Evolutionary conservation across 2,888 invertebrate genomes (phyloP).

Genomic region (Cephus spinipes): DNA sequence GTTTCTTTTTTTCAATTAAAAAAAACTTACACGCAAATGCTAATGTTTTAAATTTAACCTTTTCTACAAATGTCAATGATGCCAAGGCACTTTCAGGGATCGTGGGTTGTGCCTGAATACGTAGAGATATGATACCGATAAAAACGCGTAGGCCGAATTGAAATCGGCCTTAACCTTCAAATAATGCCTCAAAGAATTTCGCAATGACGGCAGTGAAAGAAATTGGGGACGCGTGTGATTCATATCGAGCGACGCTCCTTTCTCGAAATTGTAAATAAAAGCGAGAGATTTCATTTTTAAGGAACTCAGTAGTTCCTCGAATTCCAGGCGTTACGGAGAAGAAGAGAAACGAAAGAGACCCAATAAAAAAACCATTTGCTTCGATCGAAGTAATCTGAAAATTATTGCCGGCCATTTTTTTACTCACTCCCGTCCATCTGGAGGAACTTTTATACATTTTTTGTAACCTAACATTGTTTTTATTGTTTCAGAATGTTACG

Average conservation of each 20-base stretch:
- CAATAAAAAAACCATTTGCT: not conserved
- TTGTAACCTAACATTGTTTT: not conserved
- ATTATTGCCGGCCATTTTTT: not conserved
- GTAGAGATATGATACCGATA: not conserved
- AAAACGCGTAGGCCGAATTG: not conserved
- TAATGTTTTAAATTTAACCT: not conserved
- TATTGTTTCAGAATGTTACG: conserved; percentile 35
- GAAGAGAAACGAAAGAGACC: not conserved
- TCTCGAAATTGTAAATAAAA: not conserved
- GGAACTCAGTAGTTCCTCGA: not conserved
- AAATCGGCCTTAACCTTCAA: not conserved
- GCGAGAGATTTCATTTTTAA: not conserved
- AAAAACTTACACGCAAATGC: not conserved
- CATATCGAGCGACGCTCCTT: not conserved
- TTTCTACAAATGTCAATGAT: not conserved
- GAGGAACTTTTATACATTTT: not conserved
- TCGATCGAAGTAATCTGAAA: not conserved
- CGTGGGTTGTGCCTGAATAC: not conserved
- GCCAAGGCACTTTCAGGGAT: not conserved
- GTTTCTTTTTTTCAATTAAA: not conserved
- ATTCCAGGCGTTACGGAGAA: not conserved
- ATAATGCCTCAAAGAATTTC: not conserved
- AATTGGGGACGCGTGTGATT: not conserved
- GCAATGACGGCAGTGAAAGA: not conserved
- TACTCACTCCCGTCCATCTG: not conserved